Base-by-base conservation (phyloP, 64 coral and sea anemone species). In the Dendronephthya gigantea region DNA sequence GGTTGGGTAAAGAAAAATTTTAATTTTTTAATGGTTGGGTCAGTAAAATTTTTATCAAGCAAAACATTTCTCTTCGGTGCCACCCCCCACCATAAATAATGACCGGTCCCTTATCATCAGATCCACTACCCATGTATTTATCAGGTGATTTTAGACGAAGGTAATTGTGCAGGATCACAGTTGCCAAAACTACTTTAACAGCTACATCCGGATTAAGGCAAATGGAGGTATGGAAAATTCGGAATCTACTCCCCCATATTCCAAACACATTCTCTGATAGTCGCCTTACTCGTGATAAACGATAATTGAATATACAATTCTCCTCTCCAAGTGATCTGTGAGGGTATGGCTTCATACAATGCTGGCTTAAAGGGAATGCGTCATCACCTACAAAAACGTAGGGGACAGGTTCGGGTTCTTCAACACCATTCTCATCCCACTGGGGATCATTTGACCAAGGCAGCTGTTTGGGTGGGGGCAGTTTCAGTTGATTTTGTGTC, bases 251-350 rank as follows among this genome's bases (percentile, higher is more conserved):
- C 9, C 51, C 40, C 15, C 55, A 19, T 50, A 85, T 85, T 1
- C 84, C 84, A 38, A 85, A 85, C 12, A 58, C 51, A 85, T 85
- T 85, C 66, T 40, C 84, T 35, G 50, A 65, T 27, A 85, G 36
- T 16, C 84, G 14, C 28, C 23, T 36, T 9, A 62, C 84, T 9
- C 84, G 25, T 6, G 84, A 85, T 23, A 85, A 40, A 4, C 84
- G 12, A 11, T 68, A 85, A 14, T 85, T 85, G n/a, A 85, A 85
- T 25, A 85, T 85, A 15, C 83, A 9, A 0, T 65, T 7, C 30
- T 85, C 84, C 37, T 85, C 23, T 85, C 1, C 68, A 0, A 62
- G 84, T 43, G 35, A 51, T 40, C 19, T 28, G 51, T 85, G 58
- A 1, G 84, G 84, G 30, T 85, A 85, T 4, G 84, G 84, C 30